Conservation (phyloP, 2,113 vertebrate species). For the Murina feae region DNA sequence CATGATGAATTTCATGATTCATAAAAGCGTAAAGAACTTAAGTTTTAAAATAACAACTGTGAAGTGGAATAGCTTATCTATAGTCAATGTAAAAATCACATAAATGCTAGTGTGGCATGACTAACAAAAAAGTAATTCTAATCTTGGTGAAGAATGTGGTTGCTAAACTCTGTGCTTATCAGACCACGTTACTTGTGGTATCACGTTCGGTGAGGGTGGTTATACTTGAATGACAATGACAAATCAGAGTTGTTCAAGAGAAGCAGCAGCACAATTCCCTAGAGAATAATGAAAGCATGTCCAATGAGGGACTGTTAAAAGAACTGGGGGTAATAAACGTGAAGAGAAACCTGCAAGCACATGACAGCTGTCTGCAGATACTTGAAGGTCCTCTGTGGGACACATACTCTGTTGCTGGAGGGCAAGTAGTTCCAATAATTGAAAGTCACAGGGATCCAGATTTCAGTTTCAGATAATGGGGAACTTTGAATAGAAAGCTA, state of each 20-base stretch:
- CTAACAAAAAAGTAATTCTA: background rate
- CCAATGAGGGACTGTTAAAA: conserved; percentile 39
- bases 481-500: background rate
- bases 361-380: background rate
- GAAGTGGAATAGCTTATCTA: background rate
- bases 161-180: background rate
- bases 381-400: background rate
- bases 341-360: background rate
- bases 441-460: background rate
- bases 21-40: background rate
- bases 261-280: background rate
- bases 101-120: background rate
- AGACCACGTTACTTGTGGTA: background rate
- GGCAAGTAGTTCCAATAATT: background rate
- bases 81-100: background rate
- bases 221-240: background rate
- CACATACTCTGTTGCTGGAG: background rate
- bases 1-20: background rate
- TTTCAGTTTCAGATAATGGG: background rate
- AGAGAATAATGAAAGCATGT: conserved; percentile 14
- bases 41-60: background rate
- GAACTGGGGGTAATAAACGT: background rate
- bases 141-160: background rate
- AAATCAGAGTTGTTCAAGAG: conserved; percentile 20
- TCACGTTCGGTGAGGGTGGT: background rate